phyloP scores from a whole-genome alignment of 2,113 vertebrate genomes.

The Plecotus auritus region DNA sequence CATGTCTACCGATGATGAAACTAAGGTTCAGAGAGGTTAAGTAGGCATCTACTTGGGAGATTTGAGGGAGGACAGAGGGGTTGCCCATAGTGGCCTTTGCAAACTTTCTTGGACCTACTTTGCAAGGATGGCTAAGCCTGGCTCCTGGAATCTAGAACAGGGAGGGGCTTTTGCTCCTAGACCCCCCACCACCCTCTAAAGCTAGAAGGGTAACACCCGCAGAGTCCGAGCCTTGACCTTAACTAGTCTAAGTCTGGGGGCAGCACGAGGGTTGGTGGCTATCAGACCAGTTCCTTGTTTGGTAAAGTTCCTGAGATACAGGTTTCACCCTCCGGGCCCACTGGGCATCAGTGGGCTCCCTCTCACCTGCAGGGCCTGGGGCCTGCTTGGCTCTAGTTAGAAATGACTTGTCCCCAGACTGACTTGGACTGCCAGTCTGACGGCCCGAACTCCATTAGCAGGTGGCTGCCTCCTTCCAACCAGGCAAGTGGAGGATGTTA shows the following conservation, averaged over 20 bases:
- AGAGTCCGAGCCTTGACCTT: not conserved
- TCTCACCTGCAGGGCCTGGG: not conserved
- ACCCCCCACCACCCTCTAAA: not conserved
- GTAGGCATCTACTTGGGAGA: not conserved
- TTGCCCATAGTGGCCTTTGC: not conserved
- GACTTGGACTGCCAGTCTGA: not conserved
- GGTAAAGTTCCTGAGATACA: not conserved
- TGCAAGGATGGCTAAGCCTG: not conserved
- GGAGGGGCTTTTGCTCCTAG: not conserved
- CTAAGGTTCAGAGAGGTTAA: not conserved
- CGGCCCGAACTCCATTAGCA: not conserved
- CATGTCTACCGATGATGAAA: not conserved
- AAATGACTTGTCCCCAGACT: not conserved
- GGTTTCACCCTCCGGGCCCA: not conserved
- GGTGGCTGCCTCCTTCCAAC: not conserved
- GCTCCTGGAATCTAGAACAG: not conserved
- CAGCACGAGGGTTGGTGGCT: not conserved
- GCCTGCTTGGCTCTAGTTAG: not conserved
- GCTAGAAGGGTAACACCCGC: too few species aligned
- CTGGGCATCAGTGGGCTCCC: not conserved
- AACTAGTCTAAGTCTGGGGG: not conserved
- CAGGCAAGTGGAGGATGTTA: slow-evolving; percentile 8
- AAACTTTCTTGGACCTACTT: not conserved
- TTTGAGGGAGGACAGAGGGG: not conserved
- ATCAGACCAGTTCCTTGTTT: not conserved